Evolutionary conservation across 1,140 invertebrate species (phyloP).

Genomic region (Tribolium castaneum): DNA sequence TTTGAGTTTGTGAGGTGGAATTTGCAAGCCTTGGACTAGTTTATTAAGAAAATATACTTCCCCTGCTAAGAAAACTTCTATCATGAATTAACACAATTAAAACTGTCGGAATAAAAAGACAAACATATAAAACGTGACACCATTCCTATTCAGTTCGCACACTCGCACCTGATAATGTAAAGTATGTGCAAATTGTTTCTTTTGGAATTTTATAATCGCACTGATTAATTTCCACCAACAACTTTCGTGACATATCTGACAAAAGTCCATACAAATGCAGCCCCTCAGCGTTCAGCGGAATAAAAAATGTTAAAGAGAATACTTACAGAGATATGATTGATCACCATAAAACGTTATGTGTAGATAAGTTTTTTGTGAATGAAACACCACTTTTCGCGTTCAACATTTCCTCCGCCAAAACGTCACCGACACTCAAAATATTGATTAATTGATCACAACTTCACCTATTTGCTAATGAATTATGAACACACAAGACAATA

Average conservation of each 20-base stretch:
- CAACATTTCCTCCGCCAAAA: neutral
- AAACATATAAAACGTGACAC: conserved; percentile 1
- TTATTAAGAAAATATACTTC: neutral
- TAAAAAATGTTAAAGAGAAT: conserved; percentile 30
- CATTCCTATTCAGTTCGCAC: conserved; percentile 2
- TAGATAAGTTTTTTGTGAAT: conserved; percentile 23
- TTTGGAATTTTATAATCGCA: neutral
- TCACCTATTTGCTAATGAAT: neutral
- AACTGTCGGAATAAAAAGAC: neutral
- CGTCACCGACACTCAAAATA: conserved; percentile 9
- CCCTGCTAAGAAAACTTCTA: neutral
- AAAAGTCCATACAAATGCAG: neutral
- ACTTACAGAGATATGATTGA: conserved; percentile 11
- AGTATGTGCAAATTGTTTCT: conserved; percentile 35
- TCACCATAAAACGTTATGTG: conserved; percentile 22
- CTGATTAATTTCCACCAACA: conserved; percentile 8
- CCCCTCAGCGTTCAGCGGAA: neutral
- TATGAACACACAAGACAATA: neutral
- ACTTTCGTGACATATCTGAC: neutral
- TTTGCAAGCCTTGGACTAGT: neutral
- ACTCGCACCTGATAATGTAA: conserved; percentile 20
- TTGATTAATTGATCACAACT: neutral
- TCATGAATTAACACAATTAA: neutral
- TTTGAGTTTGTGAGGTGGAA: conserved; percentile 1
- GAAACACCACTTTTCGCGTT: conserved; percentile 20